Conservation (phyloP, 2,113 vertebrate genomes). For the Pygathrix nemaeus region DNA sequence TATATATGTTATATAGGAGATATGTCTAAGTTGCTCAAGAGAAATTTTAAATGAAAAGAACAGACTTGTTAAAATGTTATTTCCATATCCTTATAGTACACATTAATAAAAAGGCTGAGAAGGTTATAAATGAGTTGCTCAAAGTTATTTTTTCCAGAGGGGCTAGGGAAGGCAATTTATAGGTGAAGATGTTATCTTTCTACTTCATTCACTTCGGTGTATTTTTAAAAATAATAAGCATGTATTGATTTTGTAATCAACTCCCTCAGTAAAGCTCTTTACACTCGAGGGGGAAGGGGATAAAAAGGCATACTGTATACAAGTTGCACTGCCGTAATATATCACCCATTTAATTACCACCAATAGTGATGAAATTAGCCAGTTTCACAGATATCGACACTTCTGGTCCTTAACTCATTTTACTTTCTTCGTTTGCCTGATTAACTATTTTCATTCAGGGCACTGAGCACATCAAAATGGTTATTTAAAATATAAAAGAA, state of each 20-base stretch:
- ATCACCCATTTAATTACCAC: not conserved
- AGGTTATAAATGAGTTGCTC: not conserved
- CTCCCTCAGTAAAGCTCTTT: not conserved
- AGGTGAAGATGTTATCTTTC: not conserved
- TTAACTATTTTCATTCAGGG: conserved; percentile 29
- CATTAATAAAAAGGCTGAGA: not conserved
- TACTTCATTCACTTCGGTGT: not conserved
- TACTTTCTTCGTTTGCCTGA: conserved; percentile 43
- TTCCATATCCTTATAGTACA: not conserved
- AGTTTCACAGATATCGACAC: not conserved
- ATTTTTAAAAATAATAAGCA: not conserved
- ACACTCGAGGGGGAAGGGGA: not conserved
- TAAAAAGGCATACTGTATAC: accelerated
- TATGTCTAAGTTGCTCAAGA: not conserved
- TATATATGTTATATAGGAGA: not conserved
- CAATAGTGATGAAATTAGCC: not conserved
- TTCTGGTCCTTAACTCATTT: not conserved
- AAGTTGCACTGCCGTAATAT: accelerated
- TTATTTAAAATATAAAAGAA: conserved; percentile 36
- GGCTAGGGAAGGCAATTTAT: not conserved
- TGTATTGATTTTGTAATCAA: not conserved
- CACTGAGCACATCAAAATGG: conserved; percentile 11
- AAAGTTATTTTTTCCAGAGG: not conserved
- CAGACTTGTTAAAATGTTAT: not conserved
- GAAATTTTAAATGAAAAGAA: not conserved